Evolutionary conservation across 2,888 invertebrate species (phyloP).

Genomic region (Drosophila mayaguana): DNA sequence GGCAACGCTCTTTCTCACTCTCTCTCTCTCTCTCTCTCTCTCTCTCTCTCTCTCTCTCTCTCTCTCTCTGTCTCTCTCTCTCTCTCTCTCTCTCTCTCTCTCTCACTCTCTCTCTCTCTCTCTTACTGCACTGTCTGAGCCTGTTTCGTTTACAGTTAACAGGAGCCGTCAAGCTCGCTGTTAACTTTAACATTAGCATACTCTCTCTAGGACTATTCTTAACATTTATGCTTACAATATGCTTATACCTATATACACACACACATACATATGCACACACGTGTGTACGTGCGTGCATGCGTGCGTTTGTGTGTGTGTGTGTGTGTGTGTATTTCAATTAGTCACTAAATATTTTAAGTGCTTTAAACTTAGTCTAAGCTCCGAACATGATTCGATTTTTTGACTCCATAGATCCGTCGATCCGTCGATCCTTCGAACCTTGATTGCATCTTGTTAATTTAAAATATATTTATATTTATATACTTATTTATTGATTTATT

Average conservation of each 20-base stretch:
- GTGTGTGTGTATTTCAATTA: slow-evolving; percentile 75
- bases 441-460: slow-evolving; percentile 26
- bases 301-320: slow-evolving; percentile 7
- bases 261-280: slow-evolving; percentile 6
- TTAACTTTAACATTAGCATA: slow-evolving; percentile 5
- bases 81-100: slow-evolving; percentile 26
- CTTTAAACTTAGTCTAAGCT: slow-evolving; percentile 76
- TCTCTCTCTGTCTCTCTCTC: slow-evolving; percentile 25
- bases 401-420: slow-evolving; percentile 9
- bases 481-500: slow-evolving; percentile 18
- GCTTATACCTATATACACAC: slow-evolving; percentile 41
- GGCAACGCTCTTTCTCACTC: slow-evolving; percentile 28
- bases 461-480: slow-evolving; percentile 31
- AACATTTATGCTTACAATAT: slow-evolving; percentile 38
- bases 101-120: slow-evolving; percentile 4
- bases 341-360: slow-evolving; percentile 84
- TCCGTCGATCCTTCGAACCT: slow-evolving; percentile 10
- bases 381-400: slow-evolving; percentile 31
- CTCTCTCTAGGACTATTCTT: slow-evolving; percentile 19
- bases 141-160: background rate
- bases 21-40: background rate
- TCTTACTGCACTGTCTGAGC: slow-evolving; percentile 1
- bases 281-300: background rate
- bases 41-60: slow-evolving; percentile 20
- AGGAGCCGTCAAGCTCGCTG: background rate